Percentiles rank a stretch among this genome's conserved stretches.
These are phyloP conservation scores for Adelphocoris suturalis DNA, from an alignment of 2,888 invertebrate species.

Conservation along the genomic window DNA sequence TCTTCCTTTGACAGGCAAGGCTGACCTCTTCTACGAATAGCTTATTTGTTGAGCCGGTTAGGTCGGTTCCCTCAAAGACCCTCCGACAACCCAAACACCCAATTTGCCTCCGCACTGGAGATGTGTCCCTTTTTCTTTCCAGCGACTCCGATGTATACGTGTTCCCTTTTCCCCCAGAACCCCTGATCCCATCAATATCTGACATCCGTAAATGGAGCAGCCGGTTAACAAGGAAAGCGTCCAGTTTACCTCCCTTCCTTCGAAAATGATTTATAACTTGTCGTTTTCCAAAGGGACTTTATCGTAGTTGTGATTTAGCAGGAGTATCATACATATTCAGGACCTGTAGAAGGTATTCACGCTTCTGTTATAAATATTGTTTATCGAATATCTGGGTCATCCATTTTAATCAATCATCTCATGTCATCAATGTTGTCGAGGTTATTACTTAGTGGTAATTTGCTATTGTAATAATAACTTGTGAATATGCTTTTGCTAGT, in stretches of 20 bases:
- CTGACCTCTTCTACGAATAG: slow-evolving; percentile 30
- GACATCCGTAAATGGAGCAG: slow-evolving; percentile 9
- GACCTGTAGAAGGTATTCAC: no score
- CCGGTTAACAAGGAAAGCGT: background rate
- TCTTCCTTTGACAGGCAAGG: background rate
- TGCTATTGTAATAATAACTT: no score
- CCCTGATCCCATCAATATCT: background rate
- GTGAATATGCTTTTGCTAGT: no score
- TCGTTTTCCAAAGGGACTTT: no score
- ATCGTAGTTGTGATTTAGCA: no score
- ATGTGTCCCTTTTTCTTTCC: slow-evolving; percentile 8
- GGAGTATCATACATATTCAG: no score
- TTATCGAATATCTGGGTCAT: no score
- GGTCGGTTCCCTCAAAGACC: slow-evolving; percentile 30
- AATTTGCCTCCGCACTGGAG: background rate
- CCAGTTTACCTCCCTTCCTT: background rate
- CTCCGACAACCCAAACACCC: slow-evolving; percentile 31
- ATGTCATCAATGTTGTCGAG: no score
- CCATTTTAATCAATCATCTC: no score
- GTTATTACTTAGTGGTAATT: no score
- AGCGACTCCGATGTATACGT: background rate
- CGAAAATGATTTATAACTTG: no score
- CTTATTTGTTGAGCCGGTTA: slow-evolving; percentile 31
- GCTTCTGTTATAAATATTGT: no score
- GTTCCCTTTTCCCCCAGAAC: background rate